phyloP scores from a whole-genome alignment of 2,888 invertebrate species.

The Scaptomyza reducta region DNA sequence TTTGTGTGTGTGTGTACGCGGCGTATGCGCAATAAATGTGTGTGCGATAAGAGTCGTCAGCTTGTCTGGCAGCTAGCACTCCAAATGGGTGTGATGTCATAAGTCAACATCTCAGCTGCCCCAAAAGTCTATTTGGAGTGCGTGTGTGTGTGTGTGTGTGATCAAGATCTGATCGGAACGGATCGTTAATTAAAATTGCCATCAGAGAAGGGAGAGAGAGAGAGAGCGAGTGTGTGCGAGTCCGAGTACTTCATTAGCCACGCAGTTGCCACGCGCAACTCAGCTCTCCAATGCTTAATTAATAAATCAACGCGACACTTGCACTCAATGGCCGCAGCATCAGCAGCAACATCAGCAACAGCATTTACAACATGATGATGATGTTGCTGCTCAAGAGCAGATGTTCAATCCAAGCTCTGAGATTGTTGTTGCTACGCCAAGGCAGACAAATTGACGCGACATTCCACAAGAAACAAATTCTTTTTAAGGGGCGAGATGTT shows the following conservation, averaged over 20 bases:
- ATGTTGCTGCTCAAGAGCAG: constrained; percentile 31
- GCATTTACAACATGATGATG: constrained; percentile 26
- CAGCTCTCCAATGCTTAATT: constrained; percentile 79
- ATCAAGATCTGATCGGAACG: constrained; percentile 47
- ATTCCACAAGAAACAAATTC: constrained; percentile 51
- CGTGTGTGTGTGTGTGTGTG: neutral
- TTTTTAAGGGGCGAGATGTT: constrained; percentile 12
- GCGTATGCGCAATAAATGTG: constrained; percentile 66
- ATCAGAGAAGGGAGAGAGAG: constrained; percentile 21
- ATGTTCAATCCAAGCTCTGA: constrained; percentile 50
- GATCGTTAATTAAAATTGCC: constrained; percentile 79
- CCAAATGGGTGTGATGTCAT: constrained; percentile 71
- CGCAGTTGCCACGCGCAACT: constrained; percentile 67
- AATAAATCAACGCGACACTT: constrained; percentile 84
- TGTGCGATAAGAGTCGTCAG: constrained; percentile 59
- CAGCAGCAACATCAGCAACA: constrained; percentile 23
- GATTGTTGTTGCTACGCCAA: constrained; percentile 71
- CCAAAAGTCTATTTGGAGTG: constrained; percentile 46
- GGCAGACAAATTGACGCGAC: constrained; percentile 82
- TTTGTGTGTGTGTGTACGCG: constrained; percentile 55
- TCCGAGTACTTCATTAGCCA: constrained; percentile 71
- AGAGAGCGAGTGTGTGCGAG: constrained; percentile 14
- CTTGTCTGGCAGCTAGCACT: constrained; percentile 49
- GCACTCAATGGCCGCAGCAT: constrained; percentile 71
- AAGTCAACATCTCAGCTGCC: constrained; percentile 75